Conservation (phyloP, 2,113 vertebrate genomes). For the Ranitomeya imitator region DNA sequence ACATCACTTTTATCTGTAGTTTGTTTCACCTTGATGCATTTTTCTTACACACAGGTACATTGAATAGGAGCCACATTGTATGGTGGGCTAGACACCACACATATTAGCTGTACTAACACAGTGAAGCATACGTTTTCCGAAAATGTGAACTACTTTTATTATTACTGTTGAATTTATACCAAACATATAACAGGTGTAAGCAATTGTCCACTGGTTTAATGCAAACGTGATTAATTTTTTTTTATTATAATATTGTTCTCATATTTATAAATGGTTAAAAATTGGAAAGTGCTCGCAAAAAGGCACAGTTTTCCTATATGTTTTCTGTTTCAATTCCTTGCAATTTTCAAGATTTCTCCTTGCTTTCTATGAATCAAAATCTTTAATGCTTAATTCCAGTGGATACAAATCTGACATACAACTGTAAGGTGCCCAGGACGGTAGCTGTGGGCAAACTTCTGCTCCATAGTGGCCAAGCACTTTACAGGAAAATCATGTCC, state of each 20-base stretch:
- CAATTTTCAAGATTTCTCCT: neutral
- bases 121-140: neutral
- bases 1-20: neutral
- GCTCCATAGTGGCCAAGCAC: too few relatives aligned
- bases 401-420: neutral
- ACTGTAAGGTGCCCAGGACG: too few relatives aligned
- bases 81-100: neutral
- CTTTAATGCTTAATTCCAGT: neutral
- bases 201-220: too few relatives aligned
- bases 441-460: too few relatives aligned
- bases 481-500: too few relatives aligned
- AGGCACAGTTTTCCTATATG: neutral
- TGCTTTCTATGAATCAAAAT: neutral
- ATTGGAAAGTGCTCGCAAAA: neutral
- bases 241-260: too few relatives aligned
- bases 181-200: neutral
- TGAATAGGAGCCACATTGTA: neutral
- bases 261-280: too few relatives aligned
- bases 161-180: neutral
- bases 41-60: neutral
- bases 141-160: neutral
- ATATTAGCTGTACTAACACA: neutral
- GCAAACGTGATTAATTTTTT: too few relatives aligned
- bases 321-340: neutral
- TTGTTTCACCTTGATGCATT: neutral